These are phyloP conservation scores for Oncorhynchus tshawytscha DNA, from an alignment of 2,113 vertebrate species.

Conservation along the genomic window DNA sequence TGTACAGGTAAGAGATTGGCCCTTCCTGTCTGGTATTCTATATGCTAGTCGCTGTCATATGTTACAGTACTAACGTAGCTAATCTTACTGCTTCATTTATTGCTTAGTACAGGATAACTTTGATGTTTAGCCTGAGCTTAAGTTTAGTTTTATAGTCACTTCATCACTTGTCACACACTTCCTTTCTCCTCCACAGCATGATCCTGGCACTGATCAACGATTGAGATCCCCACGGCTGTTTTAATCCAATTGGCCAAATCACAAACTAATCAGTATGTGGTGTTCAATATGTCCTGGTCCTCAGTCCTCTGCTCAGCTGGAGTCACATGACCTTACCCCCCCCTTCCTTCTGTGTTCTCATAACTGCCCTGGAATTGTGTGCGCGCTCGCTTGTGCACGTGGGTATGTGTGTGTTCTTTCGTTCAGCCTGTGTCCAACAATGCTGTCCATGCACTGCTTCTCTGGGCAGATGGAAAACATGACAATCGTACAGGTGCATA, in stretches of 20 bases:
- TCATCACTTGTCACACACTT: not conserved
- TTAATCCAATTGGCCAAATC: conserved; percentile 38
- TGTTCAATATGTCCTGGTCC: not conserved
- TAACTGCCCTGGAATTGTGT: not conserved
- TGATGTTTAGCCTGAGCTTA: not conserved
- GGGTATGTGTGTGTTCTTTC: not conserved
- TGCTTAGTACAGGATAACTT: no score
- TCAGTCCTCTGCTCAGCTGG: not conserved
- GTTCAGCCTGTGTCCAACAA: not conserved
- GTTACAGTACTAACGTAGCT: not conserved
- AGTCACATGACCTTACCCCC: not conserved
- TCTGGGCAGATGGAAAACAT: conserved; percentile 32
- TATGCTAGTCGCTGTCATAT: not conserved
- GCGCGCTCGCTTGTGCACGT: not conserved
- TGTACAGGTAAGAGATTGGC: conserved; percentile 86
- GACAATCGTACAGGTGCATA: conserved; percentile 28
- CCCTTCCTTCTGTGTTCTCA: not conserved
- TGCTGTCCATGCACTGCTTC: conserved; percentile 14
- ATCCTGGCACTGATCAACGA: conserved; percentile 98
- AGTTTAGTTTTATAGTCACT: not conserved
- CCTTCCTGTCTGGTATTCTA: no score
- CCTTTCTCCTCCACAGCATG: conserved; percentile 79
- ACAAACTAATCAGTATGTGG: conserved; percentile 34
- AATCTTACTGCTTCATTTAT: no score
- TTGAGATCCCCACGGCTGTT: conserved; percentile 67